These are phyloP conservation scores for Copsychus sechellarum DNA, from an alignment of 2,113 vertebrate genomes.

Conservation along the genomic window DNA sequence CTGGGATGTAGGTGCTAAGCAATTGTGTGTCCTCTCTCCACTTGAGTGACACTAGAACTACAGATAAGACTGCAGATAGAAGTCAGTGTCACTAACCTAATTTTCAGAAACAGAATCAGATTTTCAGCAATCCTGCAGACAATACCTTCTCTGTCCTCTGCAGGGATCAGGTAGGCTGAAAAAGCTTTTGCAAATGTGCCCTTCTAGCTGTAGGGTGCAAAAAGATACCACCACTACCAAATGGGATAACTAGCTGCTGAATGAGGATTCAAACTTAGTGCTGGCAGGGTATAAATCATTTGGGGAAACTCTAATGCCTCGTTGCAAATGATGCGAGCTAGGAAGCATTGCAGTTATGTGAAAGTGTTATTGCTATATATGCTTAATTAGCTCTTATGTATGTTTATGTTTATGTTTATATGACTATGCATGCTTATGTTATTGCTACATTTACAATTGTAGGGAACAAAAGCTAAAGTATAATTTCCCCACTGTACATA, in stretches of 20 bases:
- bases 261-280: not conserved
- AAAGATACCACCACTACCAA: not conserved
- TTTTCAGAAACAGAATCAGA: not conserved
- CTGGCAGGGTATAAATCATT: not conserved
- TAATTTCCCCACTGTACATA: not conserved
- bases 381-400: not conserved
- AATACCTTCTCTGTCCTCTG: not conserved
- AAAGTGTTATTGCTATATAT: not conserved
- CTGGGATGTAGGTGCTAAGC: not conserved
- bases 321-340: not conserved
- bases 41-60: not conserved
- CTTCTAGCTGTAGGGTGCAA: not conserved
- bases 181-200: not conserved
- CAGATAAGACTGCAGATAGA: not conserved
- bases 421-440: not conserved
- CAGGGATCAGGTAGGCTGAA: not conserved
- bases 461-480: not conserved
- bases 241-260: not conserved
- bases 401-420: not conserved
- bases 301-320: not conserved
- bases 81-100: not conserved
- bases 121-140: not conserved
- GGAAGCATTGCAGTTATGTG: not conserved
- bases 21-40: fast-evolving
- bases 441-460: not conserved